These are phyloP conservation scores for Platycnemis pennipes DNA, from an alignment of 2,888 invertebrate species.

Conservation along the genomic window DNA sequence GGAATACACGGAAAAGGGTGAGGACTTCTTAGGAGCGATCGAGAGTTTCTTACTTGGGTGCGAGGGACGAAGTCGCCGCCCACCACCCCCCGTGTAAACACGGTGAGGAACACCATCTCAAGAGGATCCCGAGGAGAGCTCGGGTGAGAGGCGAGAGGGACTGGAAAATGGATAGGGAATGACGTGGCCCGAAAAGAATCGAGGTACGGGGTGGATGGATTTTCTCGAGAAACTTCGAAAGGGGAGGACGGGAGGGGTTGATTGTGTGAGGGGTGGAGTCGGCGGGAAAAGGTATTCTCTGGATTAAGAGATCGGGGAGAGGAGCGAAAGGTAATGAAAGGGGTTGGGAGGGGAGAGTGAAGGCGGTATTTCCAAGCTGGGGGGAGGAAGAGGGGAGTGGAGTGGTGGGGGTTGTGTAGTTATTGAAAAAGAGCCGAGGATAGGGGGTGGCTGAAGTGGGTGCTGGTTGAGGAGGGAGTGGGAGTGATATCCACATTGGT, in stretches of 20 bases:
- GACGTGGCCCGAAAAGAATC: background rate
- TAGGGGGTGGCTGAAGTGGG: background rate
- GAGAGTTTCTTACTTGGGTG: background rate
- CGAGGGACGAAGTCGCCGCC: background rate
- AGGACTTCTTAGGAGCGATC: background rate
- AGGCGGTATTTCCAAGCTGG: background rate
- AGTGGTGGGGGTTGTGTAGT: background rate
- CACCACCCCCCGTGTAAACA: background rate
- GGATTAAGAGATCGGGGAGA: slow-evolving; percentile 38
- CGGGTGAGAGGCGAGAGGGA: background rate
- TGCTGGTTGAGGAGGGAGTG: background rate
- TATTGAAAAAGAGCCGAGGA: too few species aligned
- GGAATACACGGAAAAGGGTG: background rate
- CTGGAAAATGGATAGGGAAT: background rate
- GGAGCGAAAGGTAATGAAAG: slow-evolving; percentile 52
- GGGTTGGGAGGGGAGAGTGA: background rate
- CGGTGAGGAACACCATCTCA: background rate
- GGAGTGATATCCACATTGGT: background rate
- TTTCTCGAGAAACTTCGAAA: background rate
- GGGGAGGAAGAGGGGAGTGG: background rate
- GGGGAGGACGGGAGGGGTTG: background rate
- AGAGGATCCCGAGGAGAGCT: too few species aligned
- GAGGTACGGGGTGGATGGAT: background rate
- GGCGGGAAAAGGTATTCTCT: slow-evolving; percentile 21
- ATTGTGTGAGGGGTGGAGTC: background rate